Evolutionary conservation across 1,140 invertebrate species (phyloP), one percentile per base, ranked within the genome.

Genomic region (Drosophila cardini): DNA sequence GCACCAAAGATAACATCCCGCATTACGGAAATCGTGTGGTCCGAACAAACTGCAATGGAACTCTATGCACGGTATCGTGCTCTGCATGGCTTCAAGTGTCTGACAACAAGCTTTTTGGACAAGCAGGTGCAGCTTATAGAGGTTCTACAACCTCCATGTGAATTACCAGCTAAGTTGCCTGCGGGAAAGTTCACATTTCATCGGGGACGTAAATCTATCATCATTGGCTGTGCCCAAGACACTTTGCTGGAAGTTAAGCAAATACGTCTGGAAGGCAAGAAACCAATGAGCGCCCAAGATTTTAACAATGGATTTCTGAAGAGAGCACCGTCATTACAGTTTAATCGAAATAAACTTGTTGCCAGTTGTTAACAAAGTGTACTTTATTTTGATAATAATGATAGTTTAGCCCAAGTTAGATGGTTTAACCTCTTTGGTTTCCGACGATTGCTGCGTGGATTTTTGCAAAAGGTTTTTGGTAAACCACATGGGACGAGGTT

Each of bases 391-490:
- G 26, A 48, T 43, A 46, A 57, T 46, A 13, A 11, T 40, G 21
- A 18, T 36, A 38, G 21, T 36, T 92, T 94, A 96, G 36, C 94
- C 95, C 87, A 96, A 92, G 74, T 96, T 93, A 16, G 94, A 94
- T 43, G 95, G 95, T 91, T 96, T 96, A 2, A 96, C 93, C 92
- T 96, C 95, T 77, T 93, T 95, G 8, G 93, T 94, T 21, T 94
- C 94, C 11, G 94, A 93, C 18, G 94, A 93, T 76, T 95, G 93
- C 76, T 96, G 93, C 16, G 95, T 96, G 21, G 94, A 94, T 91
- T 95, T 95, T 80, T 97, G 95, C 18, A 98, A 86, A 45, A 98
- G 93, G 93, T 97, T 97, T 87, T 95, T 95, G 76, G 95, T 94
- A 81, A 97, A 97, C 96, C 96, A 97, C 21, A 93, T 76, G 15